These are phyloP conservation scores for Alsophila aescularia DNA, from an alignment of 2,888 invertebrate genomes.

Conservation along the genomic window DNA sequence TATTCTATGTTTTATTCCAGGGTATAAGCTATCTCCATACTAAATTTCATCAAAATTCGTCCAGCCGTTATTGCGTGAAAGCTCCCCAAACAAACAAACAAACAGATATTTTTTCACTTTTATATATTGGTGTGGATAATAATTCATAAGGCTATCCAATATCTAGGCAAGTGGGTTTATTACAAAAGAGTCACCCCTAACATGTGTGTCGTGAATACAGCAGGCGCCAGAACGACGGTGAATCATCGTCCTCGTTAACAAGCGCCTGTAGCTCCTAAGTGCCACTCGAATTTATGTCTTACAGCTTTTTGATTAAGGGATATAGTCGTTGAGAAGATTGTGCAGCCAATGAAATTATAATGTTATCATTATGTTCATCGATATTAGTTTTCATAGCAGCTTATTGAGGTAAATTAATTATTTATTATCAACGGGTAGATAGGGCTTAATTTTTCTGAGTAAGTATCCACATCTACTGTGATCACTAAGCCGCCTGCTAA, in stretches of 20 bases:
- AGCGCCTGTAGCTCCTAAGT: conserved; percentile 24
- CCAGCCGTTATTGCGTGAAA: no score
- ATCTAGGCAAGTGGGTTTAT: neutral
- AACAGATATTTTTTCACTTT: no score
- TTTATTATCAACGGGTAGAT: neutral
- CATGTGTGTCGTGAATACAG: conserved; percentile 51
- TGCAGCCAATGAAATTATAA: conserved; percentile 3
- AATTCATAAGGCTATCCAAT: neutral
- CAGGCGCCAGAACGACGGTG: conserved; percentile 74
- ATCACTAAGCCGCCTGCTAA: no score
- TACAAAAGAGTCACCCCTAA: conserved; percentile 24
- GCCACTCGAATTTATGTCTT: conserved; percentile 18
- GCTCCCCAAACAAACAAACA: no score
- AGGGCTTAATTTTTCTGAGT: no score
- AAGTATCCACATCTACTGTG: no score
- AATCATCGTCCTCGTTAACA: conserved; percentile 72
- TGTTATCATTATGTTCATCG: conserved; percentile 14
- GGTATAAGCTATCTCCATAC: no score
- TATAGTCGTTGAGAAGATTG: neutral
- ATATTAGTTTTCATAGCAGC: conserved; percentile 9
- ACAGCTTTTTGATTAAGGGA: neutral
- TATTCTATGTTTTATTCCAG: no score
- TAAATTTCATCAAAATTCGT: no score
- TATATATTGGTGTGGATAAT: no score
- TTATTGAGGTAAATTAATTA: conserved; percentile 4